Evolutionary conservation across 2,888 invertebrate genomes (phyloP), one percentile per base, ranked within the genome.

Genomic region (Trichogramma evanescens): DNA sequence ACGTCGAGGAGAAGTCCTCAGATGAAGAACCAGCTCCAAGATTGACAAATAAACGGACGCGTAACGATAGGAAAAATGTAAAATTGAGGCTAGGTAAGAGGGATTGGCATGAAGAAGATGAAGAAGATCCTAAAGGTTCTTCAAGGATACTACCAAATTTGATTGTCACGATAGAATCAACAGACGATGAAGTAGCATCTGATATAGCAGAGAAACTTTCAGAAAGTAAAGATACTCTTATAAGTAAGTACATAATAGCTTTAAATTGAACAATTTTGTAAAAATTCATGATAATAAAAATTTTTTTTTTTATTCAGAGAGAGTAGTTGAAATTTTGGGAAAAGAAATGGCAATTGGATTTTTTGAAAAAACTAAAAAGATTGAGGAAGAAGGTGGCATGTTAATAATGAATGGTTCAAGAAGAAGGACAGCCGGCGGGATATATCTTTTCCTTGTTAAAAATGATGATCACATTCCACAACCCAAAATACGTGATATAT

Each of bases 321-420:
- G 85, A 68, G 85, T 90, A 66, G 85, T 93, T 26, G 81, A 86
- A 70, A 82, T 85, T 40, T 75, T 90, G 66, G 93, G 93, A 43
- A 85, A 85, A 66, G 83, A 85, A 65, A 85, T 88, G 72, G 86
- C 91, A 5, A 82, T 92, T 63, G 83, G 87, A 68, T 79, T 93
- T 56, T 91, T 88, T 71, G 84, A 87, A 70, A 86, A 89, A 79
- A 92, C 92, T n/a, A 88, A 89, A 74, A 83, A 85, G 69, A 84
- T 92, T 58, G 93, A 94, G 79, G 85, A 85, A 63, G 85, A 86
- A 67, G 93, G 93, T 38, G 94, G 94, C n/a, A 88, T 93, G 88
- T 80, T 91, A 74, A 87, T 91, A 54, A 85, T 89, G 85, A 91
- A 91, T 78, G 88, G 89, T 52, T 84, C 83, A 6, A 83, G 94